Base-by-base conservation (phyloP, 2,888 invertebrate genomes). In the Zhuqinia jingwanae region DNA sequence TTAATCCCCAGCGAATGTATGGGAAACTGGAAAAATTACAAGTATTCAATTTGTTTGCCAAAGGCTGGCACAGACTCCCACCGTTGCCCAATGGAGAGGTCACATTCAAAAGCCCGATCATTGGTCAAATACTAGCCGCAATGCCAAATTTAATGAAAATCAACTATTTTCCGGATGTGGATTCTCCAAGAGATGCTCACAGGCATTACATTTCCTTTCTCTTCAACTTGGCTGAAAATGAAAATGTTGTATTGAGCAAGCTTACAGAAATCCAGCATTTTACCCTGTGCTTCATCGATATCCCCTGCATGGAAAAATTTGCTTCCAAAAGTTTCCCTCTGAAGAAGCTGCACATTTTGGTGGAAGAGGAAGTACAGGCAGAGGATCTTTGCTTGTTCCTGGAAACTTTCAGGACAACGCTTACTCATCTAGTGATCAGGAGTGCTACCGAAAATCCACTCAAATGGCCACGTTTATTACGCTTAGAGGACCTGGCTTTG, bases 161-260 rank as follows among this genome's bases (percentile, higher is more conserved):
- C 22, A 77, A 77, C 22, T 86, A 86, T 47, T 86, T 86, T 70
- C 86, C 86, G 2, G 86, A 86, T 47, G 86, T 86, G 2, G 81
- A 86, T 27, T 81, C 81, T 0, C 81, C 81, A n/a, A 42, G 86
- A 50, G 81, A 86, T 22, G 86, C 86, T 15, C 86, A 86, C 60
- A 76, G 56, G 20, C 86, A 86, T 47, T 81, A 86, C 70, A 81
- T 81, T n/a, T 76, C 56, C 6, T 86, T 86, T 63, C 58, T 86
- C 10, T 77, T 45, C 53, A 86, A 76, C 30, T 53, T 86, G 36
- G 68, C 70, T 47, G 86, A 77, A 50, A 76, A 47, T 22, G 77
- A 81, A 2, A 30, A 47, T 15, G 76, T 86, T 3, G 27, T 42
- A 11, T 36, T 86, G 0, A 42, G 13, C 1, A 68, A 58, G 22